phyloP scores from a whole-genome alignment of 2,113 vertebrate genomes.

The Plotosus lineatus region DNA sequence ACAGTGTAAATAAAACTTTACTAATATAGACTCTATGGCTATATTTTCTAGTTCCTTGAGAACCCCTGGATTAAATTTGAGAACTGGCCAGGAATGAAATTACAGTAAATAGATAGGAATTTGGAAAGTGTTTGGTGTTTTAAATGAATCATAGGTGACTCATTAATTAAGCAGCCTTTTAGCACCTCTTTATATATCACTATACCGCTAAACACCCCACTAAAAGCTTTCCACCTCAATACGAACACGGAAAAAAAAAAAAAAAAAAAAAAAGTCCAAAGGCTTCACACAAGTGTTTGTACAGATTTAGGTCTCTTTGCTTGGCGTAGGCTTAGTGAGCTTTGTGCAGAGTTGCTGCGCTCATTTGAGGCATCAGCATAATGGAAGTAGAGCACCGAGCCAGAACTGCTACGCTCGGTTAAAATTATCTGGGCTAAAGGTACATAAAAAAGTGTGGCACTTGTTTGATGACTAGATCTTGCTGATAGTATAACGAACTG shows the following conservation, averaged over 20 bases:
- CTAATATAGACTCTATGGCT: neutral
- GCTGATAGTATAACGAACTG: constrained; percentile 32
- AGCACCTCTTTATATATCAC: neutral
- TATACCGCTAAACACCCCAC: neutral
- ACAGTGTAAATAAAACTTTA: neutral
- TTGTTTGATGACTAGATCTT: constrained; percentile 43
- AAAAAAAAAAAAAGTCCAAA: constrained; percentile 2
- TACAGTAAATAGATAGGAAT: neutral
- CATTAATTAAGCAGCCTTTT: constrained; percentile 16
- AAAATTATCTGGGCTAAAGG: constrained; percentile 53
- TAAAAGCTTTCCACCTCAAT: constrained; percentile 4
- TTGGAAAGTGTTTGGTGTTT: neutral
- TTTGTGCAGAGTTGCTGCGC: constrained; percentile 40
- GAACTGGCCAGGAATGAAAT: neutral
- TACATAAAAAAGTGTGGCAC: constrained; percentile 28
- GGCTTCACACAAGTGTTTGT: constrained; percentile 2
- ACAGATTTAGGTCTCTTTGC: constrained; percentile 20
- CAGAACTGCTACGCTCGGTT: constrained; percentile 48
- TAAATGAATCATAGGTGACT: constrained; percentile 21
- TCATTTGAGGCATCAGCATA: constrained; percentile 50
- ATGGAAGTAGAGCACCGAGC: constrained; percentile 50
- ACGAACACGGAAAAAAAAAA: neutral
- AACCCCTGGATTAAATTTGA: neutral
- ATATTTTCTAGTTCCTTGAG: neutral
- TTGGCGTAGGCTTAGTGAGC: constrained; percentile 1